Evolutionary conservation across 2,113 vertebrate species (phyloP).

Genomic region (Rynchops niger): DNA sequence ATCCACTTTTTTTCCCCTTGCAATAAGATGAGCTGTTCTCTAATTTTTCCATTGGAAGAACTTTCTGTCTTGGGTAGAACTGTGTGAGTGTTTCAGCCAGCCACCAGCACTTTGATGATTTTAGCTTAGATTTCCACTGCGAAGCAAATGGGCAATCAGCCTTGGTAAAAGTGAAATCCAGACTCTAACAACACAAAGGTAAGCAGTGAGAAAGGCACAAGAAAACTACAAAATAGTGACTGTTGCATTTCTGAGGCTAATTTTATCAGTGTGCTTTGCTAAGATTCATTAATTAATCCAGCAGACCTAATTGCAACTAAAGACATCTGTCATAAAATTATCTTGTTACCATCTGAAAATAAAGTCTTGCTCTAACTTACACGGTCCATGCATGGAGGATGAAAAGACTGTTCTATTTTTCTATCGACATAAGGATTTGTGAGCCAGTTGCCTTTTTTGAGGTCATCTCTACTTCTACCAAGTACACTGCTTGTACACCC

Average conservation of each 20-base stretch:
- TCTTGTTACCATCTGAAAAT: neutral
- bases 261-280: neutral
- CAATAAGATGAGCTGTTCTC: neutral
- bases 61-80: neutral
- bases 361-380: neutral
- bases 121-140: neutral
- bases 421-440: neutral
- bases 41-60: neutral
- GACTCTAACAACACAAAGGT: neutral
- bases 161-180: neutral
- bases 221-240: neutral
- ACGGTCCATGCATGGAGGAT: neutral
- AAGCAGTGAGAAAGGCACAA: neutral
- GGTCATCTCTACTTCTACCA: neutral
- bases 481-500: neutral
- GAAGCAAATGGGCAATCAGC: neutral
- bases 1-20: neutral
- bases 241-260: neutral
- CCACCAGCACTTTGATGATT: neutral
- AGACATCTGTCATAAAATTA: neutral
- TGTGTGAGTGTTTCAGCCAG: neutral
- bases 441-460: neutral
- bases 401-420: neutral
- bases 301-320: neutral
- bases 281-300: neutral